Base-by-base conservation (phyloP, 2,797 vertebrate species). In the Acanthurus leucopareius region DNA sequence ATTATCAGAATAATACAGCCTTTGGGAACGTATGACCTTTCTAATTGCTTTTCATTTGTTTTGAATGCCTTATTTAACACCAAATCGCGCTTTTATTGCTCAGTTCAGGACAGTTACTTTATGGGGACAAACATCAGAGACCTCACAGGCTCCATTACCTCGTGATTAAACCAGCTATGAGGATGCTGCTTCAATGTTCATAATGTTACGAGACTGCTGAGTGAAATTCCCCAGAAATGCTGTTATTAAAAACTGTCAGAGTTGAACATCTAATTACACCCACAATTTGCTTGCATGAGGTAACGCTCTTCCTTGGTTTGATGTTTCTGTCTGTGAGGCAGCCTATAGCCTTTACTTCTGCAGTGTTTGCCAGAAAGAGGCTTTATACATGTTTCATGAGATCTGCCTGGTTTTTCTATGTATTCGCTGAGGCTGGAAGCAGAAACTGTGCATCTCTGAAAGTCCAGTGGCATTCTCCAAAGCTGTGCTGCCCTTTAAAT, bases 401-500 rank as follows among this genome's bases (percentile, higher is more conserved):
- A 51, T 54, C 60, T 67, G 45, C 51, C 58, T n/a, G 67, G 1
- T 73, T 73, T 25, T 76, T 22, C 67, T 19, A 19, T 61, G 75
- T 69, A 65, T 59, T 57, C 17, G 48, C 63, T 20, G 20, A 87
- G 44, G 47, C 49, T 3, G 5, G 64, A 56, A 40, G 51, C 72
- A 63, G 51, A 53, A 63, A 42, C 22, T 3, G 6, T 14, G 47
- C 38, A 10, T 32, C 53, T 63, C 42, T 73, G 53, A 58, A 73
- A 48, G 70, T 75, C 71, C 3, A 40, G 14, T 84, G 83, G 75
- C 77, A 75, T 85, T 89, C 80, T 68, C 59, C 45, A 22, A 54
- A 42, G 45, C 73, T 25, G 70, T 20, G 42, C 19, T 60, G 53
- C 57, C 79, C 82, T 88, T 86, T 88, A 87, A 88, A 91, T 71